These are phyloP conservation scores for Toxotes chatareus DNA, from an alignment of 2,113 vertebrate genomes.

Conservation along the genomic window DNA sequence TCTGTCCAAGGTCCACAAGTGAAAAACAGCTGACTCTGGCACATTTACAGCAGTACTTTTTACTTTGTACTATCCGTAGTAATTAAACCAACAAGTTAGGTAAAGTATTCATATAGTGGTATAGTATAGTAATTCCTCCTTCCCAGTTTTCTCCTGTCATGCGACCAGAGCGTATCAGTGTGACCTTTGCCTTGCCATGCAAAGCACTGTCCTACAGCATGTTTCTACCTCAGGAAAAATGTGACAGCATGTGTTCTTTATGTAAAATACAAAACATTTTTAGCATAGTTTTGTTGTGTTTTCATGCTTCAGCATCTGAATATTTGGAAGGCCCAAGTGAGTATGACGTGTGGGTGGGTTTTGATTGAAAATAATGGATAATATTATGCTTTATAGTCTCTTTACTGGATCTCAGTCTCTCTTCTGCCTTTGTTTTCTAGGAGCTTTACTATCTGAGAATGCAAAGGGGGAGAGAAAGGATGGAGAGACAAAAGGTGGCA, in stretches of 20 bases:
- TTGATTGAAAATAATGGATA: conserved; percentile 16
- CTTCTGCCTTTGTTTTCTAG: conserved; percentile 74
- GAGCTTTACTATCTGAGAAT: conserved; percentile 91
- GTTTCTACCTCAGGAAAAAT: conserved; percentile 2
- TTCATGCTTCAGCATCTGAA: conserved; percentile 72
- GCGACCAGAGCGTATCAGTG: background rate
- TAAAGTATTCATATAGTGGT: background rate
- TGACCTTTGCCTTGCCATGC: background rate
- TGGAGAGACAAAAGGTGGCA: conserved; percentile 69
- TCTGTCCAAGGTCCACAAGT: background rate
- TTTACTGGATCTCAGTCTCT: background rate
- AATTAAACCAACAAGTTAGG: background rate
- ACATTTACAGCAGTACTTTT: background rate
- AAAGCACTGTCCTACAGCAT: conserved; percentile 32
- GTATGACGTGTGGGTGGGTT: conserved; percentile 52
- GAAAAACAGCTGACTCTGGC: background rate
- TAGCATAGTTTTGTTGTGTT: conserved; percentile 66
- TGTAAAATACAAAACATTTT: conserved; percentile 50
- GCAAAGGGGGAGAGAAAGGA: conserved; percentile 82
- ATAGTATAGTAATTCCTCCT: background rate
- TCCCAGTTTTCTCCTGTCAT: background rate
- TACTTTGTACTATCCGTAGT: background rate
- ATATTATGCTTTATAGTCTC: background rate
- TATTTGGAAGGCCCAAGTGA: conserved; percentile 73
- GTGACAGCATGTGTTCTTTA: conserved; percentile 1